These are phyloP conservation scores for Vanacampus margaritifer DNA, from an alignment of 2,113 vertebrate genomes.

Conservation along the genomic window DNA sequence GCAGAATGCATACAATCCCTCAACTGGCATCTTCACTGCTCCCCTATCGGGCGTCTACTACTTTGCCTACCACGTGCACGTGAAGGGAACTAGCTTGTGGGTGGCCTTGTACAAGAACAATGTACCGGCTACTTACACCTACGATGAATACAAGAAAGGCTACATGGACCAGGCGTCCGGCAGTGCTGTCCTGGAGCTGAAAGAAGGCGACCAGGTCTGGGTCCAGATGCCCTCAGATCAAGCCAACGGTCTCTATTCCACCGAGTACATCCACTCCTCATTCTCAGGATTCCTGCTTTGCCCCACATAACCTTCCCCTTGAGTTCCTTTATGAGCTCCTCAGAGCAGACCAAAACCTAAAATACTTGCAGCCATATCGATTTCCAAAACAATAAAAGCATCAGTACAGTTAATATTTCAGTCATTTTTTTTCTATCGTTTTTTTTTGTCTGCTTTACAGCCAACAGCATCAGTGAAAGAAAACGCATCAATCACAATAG, in stretches of 20 bases:
- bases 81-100: constrained; percentile 97
- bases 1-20: constrained; percentile 89
- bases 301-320: constrained; percentile 85
- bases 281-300: constrained; percentile 98
- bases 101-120: constrained; percentile 99
- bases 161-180: constrained; percentile 99
- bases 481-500: constrained; percentile 48
- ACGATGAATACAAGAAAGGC: constrained; percentile 98
- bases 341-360: constrained; percentile 51
- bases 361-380: constrained; percentile 51
- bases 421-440: constrained; percentile 23
- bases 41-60: constrained; percentile 93
- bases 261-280: constrained; percentile 97
- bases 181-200: constrained; percentile 94
- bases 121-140: constrained; percentile 96
- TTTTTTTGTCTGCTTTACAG: constrained; percentile 28
- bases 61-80: constrained; percentile 96
- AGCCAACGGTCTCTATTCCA: constrained; percentile 96
- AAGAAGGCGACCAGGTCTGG: constrained; percentile 95
- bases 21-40: constrained; percentile 93
- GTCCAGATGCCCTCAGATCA: constrained; percentile 98
- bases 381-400: constrained; percentile 46
- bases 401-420: constrained; percentile 24
- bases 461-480: constrained; percentile 39
- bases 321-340: constrained; percentile 34